These are phyloP conservation scores for Drosophila arizonae DNA, from an alignment of 1,140 invertebrate genomes.

Conservation along the genomic window DNA sequence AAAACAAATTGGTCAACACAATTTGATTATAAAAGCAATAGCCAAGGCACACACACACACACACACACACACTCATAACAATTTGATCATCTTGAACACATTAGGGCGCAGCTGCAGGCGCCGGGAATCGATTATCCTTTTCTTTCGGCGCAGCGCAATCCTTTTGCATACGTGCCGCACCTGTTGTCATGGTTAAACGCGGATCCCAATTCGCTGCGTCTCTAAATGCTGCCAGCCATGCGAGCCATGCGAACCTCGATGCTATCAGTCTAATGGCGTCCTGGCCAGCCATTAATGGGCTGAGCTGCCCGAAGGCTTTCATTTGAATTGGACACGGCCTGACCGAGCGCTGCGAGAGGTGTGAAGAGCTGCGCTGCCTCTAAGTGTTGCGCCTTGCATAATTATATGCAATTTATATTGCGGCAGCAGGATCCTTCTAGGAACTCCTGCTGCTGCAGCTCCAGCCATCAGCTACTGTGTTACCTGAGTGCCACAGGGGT, in stretches of 20 bases:
- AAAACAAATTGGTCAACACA: constrained; percentile 78
- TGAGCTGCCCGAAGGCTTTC: constrained; percentile 28
- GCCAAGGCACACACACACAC: constrained; percentile 30
- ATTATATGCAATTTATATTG: constrained; percentile 74
- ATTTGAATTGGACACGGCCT: constrained; percentile 55
- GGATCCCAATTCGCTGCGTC: constrained; percentile 17
- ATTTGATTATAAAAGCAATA: constrained; percentile 77
- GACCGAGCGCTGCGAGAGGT: constrained; percentile 45
- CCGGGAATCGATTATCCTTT: constrained; percentile 73
- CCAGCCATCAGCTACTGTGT: constrained; percentile 38
- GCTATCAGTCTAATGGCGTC: constrained; percentile 71
- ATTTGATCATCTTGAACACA: constrained; percentile 38
- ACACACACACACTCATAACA: constrained; percentile 11
- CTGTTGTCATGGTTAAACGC: constrained; percentile 75
- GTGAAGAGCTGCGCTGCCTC: constrained; percentile 51
- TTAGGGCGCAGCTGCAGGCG: constrained; percentile 74
- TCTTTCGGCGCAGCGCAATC: constrained; percentile 45
- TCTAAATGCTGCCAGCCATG: constrained; percentile 62
- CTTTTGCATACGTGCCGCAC: constrained; percentile 76
- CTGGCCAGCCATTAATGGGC: constrained; percentile 53
- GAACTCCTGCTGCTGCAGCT: constrained; percentile 27
- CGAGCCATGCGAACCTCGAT: constrained; percentile 33
- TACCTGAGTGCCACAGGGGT: constrained; percentile 36
- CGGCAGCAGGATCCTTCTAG: constrained; percentile 46
- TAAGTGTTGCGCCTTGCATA: constrained; percentile 68